These are phyloP conservation scores for Crenuchus spilurus DNA, from an alignment of 2,797 vertebrate species.

Conservation along the genomic window DNA sequence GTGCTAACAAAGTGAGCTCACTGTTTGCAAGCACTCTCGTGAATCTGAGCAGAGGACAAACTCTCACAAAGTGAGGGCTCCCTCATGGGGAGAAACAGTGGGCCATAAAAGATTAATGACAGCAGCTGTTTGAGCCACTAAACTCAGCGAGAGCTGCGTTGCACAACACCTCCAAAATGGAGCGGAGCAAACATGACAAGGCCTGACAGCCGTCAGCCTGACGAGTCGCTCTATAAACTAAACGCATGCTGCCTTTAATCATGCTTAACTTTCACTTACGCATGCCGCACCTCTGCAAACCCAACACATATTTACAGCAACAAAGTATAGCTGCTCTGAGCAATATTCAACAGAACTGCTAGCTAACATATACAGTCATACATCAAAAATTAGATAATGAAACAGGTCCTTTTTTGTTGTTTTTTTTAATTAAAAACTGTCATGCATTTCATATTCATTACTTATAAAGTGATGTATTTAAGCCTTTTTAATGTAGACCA, in stretches of 20 bases:
- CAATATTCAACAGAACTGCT: not conserved
- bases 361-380: no score
- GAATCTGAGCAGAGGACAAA: conserved; percentile 55
- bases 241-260: not conserved
- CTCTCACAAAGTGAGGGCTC: conserved; percentile 51
- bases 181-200: conserved; percentile 22
- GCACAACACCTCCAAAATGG: conserved; percentile 23
- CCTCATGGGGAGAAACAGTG: conserved; percentile 52
- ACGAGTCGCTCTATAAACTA: not conserved
- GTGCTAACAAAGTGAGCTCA: conserved; percentile 18
- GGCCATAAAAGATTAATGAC: conserved; percentile 59
- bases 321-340: not conserved
- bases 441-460: no score
- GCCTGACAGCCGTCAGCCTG: conserved; percentile 7
- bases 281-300: not conserved
- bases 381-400: no score
- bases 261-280: not conserved
- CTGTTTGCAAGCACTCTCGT: conserved; percentile 45
- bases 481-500: no score
- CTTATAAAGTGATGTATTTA: no score
- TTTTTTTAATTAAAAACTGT: no score
- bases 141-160: conserved; percentile 30
- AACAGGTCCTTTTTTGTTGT: no score
- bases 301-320: not conserved
- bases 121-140: conserved; percentile 59